Evolutionary conservation across 2,888 invertebrate genomes (phyloP).

Genomic region (Pristionchus maxplancki): DNA sequence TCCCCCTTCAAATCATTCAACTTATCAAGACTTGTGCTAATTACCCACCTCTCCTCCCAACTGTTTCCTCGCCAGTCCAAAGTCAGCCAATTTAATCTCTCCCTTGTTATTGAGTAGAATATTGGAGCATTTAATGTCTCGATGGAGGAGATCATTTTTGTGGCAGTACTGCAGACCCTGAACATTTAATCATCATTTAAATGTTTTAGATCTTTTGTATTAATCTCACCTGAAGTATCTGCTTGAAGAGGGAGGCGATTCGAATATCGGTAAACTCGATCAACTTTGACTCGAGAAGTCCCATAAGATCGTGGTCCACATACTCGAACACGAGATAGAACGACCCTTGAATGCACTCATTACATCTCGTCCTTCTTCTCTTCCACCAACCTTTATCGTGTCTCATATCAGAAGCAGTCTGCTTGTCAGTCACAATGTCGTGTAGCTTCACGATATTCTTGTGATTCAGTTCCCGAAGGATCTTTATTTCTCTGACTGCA

Average conservation of each 20-base stretch:
- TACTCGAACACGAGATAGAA: slow-evolving; percentile 99
- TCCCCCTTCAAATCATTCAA: slow-evolving; percentile 78
- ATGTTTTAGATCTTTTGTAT: no score
- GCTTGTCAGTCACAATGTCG: slow-evolving; percentile 98
- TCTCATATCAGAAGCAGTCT: slow-evolving; percentile 88
- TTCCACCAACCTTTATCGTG: slow-evolving; percentile 58
- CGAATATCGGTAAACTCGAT: slow-evolving; percentile 95
- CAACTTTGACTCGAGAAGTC: slow-evolving; percentile 95
- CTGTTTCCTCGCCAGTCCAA: slow-evolving; percentile 87
- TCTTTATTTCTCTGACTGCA: slow-evolving; percentile 92
- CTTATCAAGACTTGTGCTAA: not conserved
- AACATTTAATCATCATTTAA: slow-evolving; percentile 77
- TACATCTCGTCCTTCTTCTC: not conserved
- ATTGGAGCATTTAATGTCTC: slow-evolving; percentile 99
- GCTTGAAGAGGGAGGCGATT: slow-evolving; percentile 97
- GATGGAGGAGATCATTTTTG: slow-evolving; percentile 95
- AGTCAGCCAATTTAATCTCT: slow-evolving; percentile 98
- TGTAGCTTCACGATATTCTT: slow-evolving; percentile 96
- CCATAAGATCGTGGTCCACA: slow-evolving; percentile 99
- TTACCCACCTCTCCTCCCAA: slow-evolving; percentile 44
- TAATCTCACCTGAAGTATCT: slow-evolving; percentile 83
- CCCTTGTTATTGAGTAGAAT: slow-evolving; percentile 99
- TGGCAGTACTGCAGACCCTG: slow-evolving; percentile 97
- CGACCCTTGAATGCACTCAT: slow-evolving; percentile 83
- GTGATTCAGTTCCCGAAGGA: slow-evolving; percentile 92